These are phyloP conservation scores for Cacatua alba DNA, from an alignment of 2,113 vertebrate species.

Conservation along the genomic window DNA sequence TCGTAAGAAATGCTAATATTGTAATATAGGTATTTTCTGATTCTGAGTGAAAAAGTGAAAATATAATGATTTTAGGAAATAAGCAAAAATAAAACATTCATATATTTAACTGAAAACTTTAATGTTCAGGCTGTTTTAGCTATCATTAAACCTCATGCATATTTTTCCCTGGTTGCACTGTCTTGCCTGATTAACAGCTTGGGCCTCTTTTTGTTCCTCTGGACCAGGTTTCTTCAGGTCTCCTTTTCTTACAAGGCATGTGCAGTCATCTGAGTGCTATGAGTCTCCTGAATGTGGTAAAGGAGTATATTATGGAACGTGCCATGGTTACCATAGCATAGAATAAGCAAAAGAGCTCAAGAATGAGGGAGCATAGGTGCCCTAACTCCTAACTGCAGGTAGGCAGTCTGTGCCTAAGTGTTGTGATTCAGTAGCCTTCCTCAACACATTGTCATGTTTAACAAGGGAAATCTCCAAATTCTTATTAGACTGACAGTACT, in stretches of 20 bases:
- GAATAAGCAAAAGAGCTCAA: accelerated
- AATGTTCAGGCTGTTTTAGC: not conserved
- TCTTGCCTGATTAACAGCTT: not conserved
- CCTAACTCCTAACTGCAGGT: not conserved
- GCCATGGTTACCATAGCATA: accelerated
- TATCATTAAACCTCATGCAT: not conserved
- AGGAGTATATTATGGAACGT: not conserved
- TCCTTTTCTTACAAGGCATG: not conserved
- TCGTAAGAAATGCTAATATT: not conserved
- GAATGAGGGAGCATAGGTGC: not conserved
- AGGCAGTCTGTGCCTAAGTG: not conserved
- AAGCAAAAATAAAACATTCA: not conserved
- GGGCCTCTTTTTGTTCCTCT: not conserved
- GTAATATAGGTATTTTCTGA: not conserved
- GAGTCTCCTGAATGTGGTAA: not conserved
- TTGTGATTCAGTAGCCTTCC: not conserved
- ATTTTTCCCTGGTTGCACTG: not conserved
- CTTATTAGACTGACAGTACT: not conserved
- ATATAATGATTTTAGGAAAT: not conserved
- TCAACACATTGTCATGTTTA: not conserved
- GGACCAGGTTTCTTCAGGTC: not conserved
- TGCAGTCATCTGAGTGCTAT: not conserved
- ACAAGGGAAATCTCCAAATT: not conserved
- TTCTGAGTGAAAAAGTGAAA: not conserved
- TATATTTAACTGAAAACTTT: not conserved